Evolutionary conservation across 2,888 invertebrate species (phyloP), one percentile per base, ranked within the genome.

Genomic region (Acleris cristana): DNA sequence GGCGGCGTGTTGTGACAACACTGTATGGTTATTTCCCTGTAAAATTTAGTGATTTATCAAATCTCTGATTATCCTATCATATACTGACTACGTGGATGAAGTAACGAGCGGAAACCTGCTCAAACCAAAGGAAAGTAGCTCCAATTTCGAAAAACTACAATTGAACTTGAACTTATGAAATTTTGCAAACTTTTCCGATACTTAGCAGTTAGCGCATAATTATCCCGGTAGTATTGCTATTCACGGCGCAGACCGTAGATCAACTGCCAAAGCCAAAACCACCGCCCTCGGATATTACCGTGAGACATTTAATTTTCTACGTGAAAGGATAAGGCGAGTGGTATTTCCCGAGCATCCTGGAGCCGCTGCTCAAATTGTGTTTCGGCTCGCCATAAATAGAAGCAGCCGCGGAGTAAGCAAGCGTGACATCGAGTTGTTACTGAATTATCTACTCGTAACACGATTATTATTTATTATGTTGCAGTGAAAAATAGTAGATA

Each of bases 261-360:
- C 86, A 88, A 86, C 85, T 90, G 91, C 89, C 92, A 89, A 87
- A 89, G 84, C 82, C 89, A 89, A 81, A 82, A 79, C 76, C 79
- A 77, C 80, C 76, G 77, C 79, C 80, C 80, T 78, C 89, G 89
- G 90, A 90, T 90, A 89, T 90, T 87, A 86, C 89, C 82, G 83
- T 81, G 85, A 89, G 91, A 92, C 92, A 87, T 92, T 92, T 92
- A 91, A 92, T 92, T 92, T 92, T 92, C 92, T 91, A 92, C 92
- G 91, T 91, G 92, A 86, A 92, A 85, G 90, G 90, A 91, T 90
- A 91, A 91, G 89, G 86, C 87, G 81, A 84, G 83, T 79, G 81
- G 87, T 86, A 86, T 89, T 87, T 87, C 86, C 87, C 80, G 77
- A 83, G 83, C 83, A 83, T 85, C 86, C 85, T 82, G 83, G 73